These are phyloP conservation scores for Lepidurus apus DNA, from an alignment of 1,140 invertebrate genomes.

Conservation along the genomic window DNA sequence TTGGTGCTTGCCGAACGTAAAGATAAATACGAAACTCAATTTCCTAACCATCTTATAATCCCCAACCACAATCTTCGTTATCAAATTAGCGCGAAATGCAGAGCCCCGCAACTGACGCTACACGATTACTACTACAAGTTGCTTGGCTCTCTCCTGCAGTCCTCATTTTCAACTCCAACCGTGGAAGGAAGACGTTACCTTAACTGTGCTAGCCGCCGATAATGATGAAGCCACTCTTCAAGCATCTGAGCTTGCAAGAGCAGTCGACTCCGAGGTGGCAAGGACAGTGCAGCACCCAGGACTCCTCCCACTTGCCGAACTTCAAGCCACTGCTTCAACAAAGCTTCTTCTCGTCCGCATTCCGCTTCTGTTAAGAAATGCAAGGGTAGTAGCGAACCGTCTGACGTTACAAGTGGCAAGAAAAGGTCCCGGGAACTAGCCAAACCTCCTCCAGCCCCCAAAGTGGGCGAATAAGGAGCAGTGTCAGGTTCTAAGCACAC, in stretches of 20 bases:
- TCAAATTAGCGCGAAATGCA: no score
- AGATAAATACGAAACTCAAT: no score
- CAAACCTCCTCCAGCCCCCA: slow-evolving; percentile 7
- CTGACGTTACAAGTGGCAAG: slow-evolving; percentile 76
- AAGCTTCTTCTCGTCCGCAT: slow-evolving; percentile 68
- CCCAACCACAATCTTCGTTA: no score
- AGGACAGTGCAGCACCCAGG: slow-evolving; percentile 66
- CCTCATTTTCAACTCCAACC: no score
- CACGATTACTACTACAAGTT: no score
- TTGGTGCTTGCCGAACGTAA: no score
- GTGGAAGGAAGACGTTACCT: not conserved
- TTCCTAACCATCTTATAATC: no score
- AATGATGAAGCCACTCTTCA: slow-evolving; percentile 96
- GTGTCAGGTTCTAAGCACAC: slow-evolving; percentile 73
- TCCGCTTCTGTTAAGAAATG: slow-evolving; percentile 85
- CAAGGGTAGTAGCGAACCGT: slow-evolving; percentile 83
- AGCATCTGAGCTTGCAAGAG: slow-evolving; percentile 83
- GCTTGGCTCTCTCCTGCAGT: no score
- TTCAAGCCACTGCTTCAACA: slow-evolving; percentile 84
- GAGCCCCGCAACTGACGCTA: no score
- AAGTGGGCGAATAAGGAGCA: not conserved
- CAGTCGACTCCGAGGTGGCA: slow-evolving; percentile 75
- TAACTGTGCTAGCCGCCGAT: slow-evolving; percentile 54
- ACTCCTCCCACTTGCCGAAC: slow-evolving; percentile 79
- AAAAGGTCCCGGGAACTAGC: slow-evolving; percentile 28